Conservation (phyloP, 2,113 vertebrate species). For the Desmodus rotundus region DNA sequence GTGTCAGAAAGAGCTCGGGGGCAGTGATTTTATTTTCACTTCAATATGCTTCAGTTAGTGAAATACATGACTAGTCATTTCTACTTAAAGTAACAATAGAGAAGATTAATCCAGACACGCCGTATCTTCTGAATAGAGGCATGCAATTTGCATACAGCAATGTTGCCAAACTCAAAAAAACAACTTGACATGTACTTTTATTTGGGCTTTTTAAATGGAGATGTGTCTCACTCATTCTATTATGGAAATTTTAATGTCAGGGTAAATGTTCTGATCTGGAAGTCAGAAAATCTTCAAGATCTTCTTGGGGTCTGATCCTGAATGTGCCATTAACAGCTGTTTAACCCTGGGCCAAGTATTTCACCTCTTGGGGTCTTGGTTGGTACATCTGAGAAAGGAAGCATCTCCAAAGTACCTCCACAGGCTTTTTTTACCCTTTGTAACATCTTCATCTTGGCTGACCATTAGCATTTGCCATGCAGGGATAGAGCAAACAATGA, state of each 20-base stretch:
- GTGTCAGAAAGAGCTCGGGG: slow-evolving; percentile 66
- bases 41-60: slow-evolving; percentile 68
- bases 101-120: slow-evolving; percentile 60
- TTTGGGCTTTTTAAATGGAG: slow-evolving; percentile 48
- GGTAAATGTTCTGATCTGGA: background rate
- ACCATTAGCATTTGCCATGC: background rate
- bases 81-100: slow-evolving; percentile 60
- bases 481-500: background rate
- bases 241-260: background rate
- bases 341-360: background rate
- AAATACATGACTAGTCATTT: slow-evolving; percentile 66
- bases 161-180: slow-evolving; percentile 59
- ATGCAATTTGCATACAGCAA: slow-evolving; percentile 46
- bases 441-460: background rate
- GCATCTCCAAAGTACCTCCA: background rate
- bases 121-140: slow-evolving; percentile 34
- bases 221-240: background rate
- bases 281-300: background rate
- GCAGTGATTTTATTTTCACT: slow-evolving; percentile 68
- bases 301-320: background rate
- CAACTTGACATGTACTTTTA: slow-evolving; percentile 56
- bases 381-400: background rate
- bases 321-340: background rate
- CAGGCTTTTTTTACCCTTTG: background rate
- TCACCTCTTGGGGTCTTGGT: background rate